phyloP scores from a whole-genome alignment of 2,888 invertebrate species.

The Caenorhabditis sp. region DNA sequence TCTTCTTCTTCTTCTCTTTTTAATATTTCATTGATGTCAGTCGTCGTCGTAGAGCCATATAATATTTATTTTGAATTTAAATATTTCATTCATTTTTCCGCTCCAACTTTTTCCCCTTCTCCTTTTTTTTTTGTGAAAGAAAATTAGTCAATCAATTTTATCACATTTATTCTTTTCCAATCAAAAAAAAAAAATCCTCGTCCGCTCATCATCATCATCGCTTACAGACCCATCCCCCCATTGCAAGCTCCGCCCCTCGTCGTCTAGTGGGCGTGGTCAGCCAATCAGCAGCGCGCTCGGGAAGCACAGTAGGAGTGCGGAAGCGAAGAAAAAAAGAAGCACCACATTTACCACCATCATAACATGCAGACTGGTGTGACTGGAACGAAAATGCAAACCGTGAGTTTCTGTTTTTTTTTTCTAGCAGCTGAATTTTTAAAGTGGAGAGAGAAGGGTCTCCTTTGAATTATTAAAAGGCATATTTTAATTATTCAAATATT shows the following conservation, averaged over 20 bases:
- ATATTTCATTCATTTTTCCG: conserved; percentile 1
- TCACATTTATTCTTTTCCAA: no score
- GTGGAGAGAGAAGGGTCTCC: neutral
- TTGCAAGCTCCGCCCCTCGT: neutral
- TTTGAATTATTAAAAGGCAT: neutral
- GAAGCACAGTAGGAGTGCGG: neutral
- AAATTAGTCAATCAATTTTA: neutral
- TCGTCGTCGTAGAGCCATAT: neutral
- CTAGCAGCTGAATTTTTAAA: neutral
- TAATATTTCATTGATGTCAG: conserved; percentile 5
- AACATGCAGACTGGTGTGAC: neutral
- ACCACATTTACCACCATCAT: neutral
- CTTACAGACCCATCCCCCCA: conserved; percentile 6
- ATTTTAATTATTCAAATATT: conserved; percentile 1
- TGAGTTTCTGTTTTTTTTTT: neutral
- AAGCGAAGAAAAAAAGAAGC: neutral
- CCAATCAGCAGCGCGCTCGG: neutral
- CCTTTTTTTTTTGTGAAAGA: conserved; percentile 6
- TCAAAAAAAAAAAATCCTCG: neutral
- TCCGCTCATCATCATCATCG: neutral
- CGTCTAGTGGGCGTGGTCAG: neutral
- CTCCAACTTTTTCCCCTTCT: conserved; percentile 1
- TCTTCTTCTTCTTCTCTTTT: conserved; percentile 1
- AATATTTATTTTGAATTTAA: conserved; percentile 1
- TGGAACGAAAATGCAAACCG: neutral